Conservation (phyloP, 2,113 vertebrate genomes). For the Alethe castanea region DNA sequence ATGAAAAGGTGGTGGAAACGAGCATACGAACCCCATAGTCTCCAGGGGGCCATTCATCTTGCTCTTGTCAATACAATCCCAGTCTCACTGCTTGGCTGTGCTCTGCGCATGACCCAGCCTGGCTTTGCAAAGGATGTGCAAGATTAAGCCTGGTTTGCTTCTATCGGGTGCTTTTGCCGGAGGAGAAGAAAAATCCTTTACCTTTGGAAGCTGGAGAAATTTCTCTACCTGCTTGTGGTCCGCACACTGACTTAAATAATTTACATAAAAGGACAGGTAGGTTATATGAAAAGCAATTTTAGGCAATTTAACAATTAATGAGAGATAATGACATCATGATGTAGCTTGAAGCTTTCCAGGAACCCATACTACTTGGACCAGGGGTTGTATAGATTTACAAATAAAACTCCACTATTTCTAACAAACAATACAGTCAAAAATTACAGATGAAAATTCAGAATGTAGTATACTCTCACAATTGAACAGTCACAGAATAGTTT, state of each 20-base stretch:
- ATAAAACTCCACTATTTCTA: not conserved
- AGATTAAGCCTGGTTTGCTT: conserved; percentile 2
- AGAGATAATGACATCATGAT: not conserved
- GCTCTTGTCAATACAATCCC: conserved; percentile 63
- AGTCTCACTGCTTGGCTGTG: conserved; percentile 37
- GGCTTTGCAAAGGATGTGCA: not conserved
- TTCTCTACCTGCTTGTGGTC: not conserved
- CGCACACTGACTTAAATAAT: not conserved
- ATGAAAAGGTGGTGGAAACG: conserved; percentile 77
- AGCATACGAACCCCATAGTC: conserved; percentile 70
- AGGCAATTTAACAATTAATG: not conserved
- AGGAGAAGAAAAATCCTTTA: not conserved
- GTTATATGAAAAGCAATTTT: not conserved
- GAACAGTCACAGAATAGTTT: not conserved
- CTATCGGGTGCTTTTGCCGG: not conserved
- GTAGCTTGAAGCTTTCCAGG: not conserved
- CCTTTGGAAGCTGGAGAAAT: not conserved
- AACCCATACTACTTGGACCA: not conserved
- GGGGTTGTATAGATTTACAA: not conserved
- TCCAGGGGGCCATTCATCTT: conserved; percentile 75
- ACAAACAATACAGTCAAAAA: not conserved
- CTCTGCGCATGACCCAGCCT: conserved; percentile 63
- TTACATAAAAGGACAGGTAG: not conserved
- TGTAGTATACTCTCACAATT: not conserved
- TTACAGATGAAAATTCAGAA: not conserved